Evolutionary conservation across 2,888 invertebrate species (phyloP).

Genomic region (Pedicia rivosa): DNA sequence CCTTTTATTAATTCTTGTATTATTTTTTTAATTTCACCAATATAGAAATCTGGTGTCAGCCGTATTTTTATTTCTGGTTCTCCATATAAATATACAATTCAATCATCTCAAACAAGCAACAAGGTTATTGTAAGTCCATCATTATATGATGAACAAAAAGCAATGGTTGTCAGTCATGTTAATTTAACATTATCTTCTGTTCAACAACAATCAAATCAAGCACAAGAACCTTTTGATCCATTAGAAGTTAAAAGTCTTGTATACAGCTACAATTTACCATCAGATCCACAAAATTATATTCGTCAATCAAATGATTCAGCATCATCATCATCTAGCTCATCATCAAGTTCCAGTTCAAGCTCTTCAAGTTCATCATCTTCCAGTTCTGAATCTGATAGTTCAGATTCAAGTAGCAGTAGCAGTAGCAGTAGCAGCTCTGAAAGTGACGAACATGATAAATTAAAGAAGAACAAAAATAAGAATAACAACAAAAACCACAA

Average conservation of each 20-base stretch:
- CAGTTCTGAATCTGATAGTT: conserved; percentile 1
- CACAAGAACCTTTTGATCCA: conserved; percentile 30
- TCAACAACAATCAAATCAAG: conserved; percentile 14
- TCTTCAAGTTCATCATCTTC: conserved; percentile 6
- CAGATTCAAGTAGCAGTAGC: neutral
- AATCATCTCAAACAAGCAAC: conserved; percentile 44
- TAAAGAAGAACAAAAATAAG: no score
- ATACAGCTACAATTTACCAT: conserved; percentile 33
- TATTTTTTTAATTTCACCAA: conserved; percentile 10
- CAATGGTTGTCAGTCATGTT: conserved; percentile 43
- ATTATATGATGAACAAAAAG: conserved; percentile 40
- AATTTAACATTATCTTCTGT: conserved; percentile 33
- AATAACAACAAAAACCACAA: no score
- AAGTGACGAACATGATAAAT: no score
- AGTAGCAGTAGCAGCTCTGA: no score
- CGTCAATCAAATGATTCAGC: conserved; percentile 8
- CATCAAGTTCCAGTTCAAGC: conserved; percentile 7
- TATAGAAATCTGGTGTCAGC: conserved; percentile 38
- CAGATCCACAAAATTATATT: conserved; percentile 18
- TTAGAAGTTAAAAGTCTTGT: conserved; percentile 36
- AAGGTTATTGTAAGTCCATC: conserved; percentile 42
- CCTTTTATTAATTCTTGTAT: neutral
- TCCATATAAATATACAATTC: conserved; percentile 41
- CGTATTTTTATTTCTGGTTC: conserved; percentile 38
- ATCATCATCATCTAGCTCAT: conserved; percentile 1